phyloP scores from a whole-genome alignment of 2,797 vertebrate species.

The Chromis chromis region DNA sequence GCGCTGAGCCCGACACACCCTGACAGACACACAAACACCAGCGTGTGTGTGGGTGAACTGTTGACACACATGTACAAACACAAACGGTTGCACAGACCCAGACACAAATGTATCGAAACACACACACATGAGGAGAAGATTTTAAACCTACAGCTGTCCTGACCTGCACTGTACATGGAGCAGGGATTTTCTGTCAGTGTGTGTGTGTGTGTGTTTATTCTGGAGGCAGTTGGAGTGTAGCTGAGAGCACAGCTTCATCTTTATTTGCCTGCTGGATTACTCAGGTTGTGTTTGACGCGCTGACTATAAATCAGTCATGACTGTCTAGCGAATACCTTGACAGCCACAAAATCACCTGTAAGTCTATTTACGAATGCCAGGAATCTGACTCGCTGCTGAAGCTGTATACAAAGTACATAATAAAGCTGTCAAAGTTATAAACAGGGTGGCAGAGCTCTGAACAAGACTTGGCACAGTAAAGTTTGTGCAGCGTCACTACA shows the following conservation, averaged over 20 bases:
- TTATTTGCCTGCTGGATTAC: slow-evolving; percentile 67
- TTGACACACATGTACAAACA: slow-evolving; percentile 10
- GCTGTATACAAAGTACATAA: slow-evolving; percentile 65
- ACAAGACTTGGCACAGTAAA: slow-evolving; percentile 49
- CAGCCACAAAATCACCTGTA: slow-evolving; percentile 71
- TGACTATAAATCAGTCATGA: slow-evolving; percentile 71
- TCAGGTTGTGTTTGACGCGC: slow-evolving; percentile 54
- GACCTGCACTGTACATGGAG: slow-evolving; percentile 15
- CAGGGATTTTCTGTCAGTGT: slow-evolving; percentile 14
- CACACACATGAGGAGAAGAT: neutral
- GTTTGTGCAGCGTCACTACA: slow-evolving; percentile 38
- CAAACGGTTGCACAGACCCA: slow-evolving; percentile 1
- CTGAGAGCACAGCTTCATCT: slow-evolving; percentile 62
- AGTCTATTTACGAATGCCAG: slow-evolving; percentile 70
- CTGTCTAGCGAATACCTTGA: slow-evolving; percentile 55
- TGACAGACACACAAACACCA: slow-evolving; percentile 49
- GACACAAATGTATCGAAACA: slow-evolving; percentile 22
- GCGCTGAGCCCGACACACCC: slow-evolving; percentile 56
- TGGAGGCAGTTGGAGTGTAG: slow-evolving; percentile 38
- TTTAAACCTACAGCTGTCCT: slow-evolving; percentile 19
- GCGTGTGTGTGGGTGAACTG: slow-evolving; percentile 1
- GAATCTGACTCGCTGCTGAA: slow-evolving; percentile 57
- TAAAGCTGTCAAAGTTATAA: slow-evolving; percentile 75
- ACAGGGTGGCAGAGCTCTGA: slow-evolving; percentile 48
- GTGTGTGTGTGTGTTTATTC: slow-evolving; percentile 43